Conservation (phyloP, 2,888 invertebrate genomes). For the Plutella xylostella region DNA sequence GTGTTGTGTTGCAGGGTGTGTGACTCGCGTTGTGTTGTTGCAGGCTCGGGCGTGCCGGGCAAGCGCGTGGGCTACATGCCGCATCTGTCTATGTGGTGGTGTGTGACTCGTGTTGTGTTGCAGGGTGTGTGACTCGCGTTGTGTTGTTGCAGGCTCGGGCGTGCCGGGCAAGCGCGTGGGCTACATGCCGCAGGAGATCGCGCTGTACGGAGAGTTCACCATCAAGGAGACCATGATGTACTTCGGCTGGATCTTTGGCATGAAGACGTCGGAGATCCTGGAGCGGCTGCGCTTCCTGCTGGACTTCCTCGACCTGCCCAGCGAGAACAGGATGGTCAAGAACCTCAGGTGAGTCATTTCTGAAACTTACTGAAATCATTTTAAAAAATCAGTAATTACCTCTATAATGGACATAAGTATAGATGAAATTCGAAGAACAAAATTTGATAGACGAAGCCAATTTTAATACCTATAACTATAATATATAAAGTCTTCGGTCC, state of each 20-base stretch:
- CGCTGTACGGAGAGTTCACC: constrained; percentile 91
- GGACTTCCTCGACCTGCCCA: constrained; percentile 91
- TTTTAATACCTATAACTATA: too few relatives aligned
- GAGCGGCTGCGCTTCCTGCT: constrained; percentile 87
- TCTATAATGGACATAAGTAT: too few relatives aligned
- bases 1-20: too few relatives aligned
- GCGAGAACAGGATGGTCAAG: constrained; percentile 78
- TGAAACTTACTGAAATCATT: too few relatives aligned
- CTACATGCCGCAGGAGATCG: constrained; percentile 96
- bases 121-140: too few relatives aligned
- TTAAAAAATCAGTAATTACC: too few relatives aligned
- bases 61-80: constrained; percentile 98
- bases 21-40: too few relatives aligned
- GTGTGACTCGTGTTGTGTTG: too few relatives aligned
- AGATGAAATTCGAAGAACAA: too few relatives aligned
- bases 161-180: constrained; percentile 96
- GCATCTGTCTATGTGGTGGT: too few relatives aligned
- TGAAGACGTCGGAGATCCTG: constrained; percentile 84
- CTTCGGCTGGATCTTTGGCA: constrained; percentile 96
- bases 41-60: constrained; percentile 90
- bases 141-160: constrained; percentile 79
- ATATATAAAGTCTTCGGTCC: too few relatives aligned
- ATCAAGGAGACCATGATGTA: constrained; percentile 96
- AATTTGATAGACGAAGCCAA: too few relatives aligned
- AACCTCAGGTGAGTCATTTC: constrained; percentile 51